These are phyloP conservation scores for Elegia similella DNA, from an alignment of 2,888 invertebrate genomes.

Conservation along the genomic window DNA sequence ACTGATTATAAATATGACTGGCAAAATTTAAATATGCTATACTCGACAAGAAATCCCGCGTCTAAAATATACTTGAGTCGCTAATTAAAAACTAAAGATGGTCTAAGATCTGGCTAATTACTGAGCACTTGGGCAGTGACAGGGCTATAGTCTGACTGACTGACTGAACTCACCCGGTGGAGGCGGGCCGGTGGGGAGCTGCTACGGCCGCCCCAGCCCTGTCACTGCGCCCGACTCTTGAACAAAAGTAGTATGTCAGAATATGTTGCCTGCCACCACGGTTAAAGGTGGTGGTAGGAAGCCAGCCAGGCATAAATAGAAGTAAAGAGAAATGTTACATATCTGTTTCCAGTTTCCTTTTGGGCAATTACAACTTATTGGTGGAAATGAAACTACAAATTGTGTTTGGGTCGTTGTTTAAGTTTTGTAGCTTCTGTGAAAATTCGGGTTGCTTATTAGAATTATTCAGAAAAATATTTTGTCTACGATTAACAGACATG, in stretches of 20 bases:
- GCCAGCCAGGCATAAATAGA: background rate
- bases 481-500: too few species aligned
- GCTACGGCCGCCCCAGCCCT: conserved; percentile 65
- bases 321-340: background rate
- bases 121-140: conserved; percentile 38
- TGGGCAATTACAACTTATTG: too few species aligned
- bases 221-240: conserved; percentile 73
- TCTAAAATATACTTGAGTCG: background rate
- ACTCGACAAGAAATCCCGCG: background rate
- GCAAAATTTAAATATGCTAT: too few species aligned
- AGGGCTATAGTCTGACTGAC: conserved; percentile 25
- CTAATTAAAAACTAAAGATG: background rate
- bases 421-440: too few species aligned
- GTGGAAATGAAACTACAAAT: too few species aligned
- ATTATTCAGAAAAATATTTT: too few species aligned
- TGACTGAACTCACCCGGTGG: conserved; percentile 62
- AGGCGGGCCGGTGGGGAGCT: conserved; percentile 45
- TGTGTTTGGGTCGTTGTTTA: too few species aligned
- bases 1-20: too few species aligned
- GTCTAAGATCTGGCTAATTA: conserved; percentile 37
- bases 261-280: conserved; percentile 17
- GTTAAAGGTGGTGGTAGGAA: background rate
- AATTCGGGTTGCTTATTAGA: too few species aligned
- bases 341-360: too few species aligned
- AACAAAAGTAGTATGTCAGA: conserved; percentile 73